These are phyloP conservation scores for Microhierax caerulescens DNA, from an alignment of 2,797 vertebrate species.

Conservation along the genomic window DNA sequence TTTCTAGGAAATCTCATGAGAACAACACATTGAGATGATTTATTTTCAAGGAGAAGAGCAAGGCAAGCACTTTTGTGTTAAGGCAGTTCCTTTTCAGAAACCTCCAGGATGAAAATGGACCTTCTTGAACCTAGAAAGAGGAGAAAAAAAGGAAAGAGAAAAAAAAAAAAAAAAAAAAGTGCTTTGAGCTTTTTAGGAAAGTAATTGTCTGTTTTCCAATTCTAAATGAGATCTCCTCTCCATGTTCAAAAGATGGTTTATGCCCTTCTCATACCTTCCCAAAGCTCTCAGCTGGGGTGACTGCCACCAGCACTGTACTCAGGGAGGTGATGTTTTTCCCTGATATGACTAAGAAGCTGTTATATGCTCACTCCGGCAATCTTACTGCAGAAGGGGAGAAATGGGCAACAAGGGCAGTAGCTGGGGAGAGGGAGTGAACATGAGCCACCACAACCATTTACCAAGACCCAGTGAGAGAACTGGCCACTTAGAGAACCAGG, in stretches of 20 bases:
- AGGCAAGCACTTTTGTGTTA: background rate
- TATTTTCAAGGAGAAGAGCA: background rate
- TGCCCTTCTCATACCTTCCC: background rate
- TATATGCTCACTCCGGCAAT: background rate
- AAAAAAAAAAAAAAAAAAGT: fast-evolving
- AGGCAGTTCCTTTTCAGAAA: background rate
- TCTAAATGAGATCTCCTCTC: background rate
- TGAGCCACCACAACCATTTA: background rate
- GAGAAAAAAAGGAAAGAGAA: too few species aligned
- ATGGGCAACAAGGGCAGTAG: background rate
- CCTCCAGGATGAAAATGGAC: background rate
- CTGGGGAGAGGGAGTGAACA: background rate
- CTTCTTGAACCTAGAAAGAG: background rate
- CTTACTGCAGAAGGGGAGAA: background rate
- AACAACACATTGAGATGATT: background rate
- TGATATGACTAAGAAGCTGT: fast-evolving
- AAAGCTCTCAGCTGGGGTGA: background rate
- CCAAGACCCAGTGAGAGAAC: background rate
- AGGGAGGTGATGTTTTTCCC: background rate
- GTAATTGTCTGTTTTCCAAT: background rate
- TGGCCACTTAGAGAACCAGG: background rate
- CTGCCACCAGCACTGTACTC: background rate
- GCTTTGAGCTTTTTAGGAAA: background rate
- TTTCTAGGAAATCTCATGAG: background rate
- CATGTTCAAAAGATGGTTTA: background rate